phyloP scores from a whole-genome alignment of 2,113 vertebrate species.

The Oncorhynchus tshawytscha region DNA sequence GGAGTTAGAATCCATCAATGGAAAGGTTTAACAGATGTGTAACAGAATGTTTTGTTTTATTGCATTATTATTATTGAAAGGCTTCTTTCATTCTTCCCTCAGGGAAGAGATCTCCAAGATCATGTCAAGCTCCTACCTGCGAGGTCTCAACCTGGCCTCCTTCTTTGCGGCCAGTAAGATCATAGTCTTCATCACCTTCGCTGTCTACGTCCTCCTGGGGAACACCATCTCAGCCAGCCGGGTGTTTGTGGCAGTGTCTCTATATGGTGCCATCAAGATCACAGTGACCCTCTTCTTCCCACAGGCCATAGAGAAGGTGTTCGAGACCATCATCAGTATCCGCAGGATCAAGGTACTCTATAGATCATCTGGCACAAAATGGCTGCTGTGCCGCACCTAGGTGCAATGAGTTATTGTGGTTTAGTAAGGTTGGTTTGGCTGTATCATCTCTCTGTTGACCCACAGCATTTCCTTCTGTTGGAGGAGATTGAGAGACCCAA shows the following conservation, averaged over 20 bases:
- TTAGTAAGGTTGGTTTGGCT: too few relatives aligned
- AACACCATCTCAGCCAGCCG: slow-evolving; percentile 77
- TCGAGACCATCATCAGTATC: slow-evolving; percentile 80
- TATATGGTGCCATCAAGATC: slow-evolving; percentile 80
- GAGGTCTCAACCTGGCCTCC: slow-evolving; percentile 84
- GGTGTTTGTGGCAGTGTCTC: slow-evolving; percentile 80
- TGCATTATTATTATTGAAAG: background rate
- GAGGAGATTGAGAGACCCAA: slow-evolving; percentile 73
- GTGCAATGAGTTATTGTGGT: too few relatives aligned
- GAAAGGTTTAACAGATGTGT: too few relatives aligned
- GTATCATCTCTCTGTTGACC: too few relatives aligned
- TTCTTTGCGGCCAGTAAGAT: slow-evolving; percentile 86
- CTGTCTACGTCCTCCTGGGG: slow-evolving; percentile 78
- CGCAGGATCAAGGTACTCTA: slow-evolving; percentile 79
- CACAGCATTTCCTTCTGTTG: slow-evolving; percentile 81
- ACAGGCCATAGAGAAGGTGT: slow-evolving; percentile 77
- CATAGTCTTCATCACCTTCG: slow-evolving; percentile 84
- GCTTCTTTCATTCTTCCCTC: background rate
- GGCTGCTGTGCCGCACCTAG: too few relatives aligned
- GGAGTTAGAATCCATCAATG: too few relatives aligned
- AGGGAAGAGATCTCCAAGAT: slow-evolving; percentile 85
- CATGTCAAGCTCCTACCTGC: slow-evolving; percentile 83
- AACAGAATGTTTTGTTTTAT: background rate
- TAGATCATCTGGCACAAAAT: too few relatives aligned
- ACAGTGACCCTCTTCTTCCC: slow-evolving; percentile 88